phyloP scores from a whole-genome alignment of 2,797 vertebrate species.

The Cetoscarus ocellatus region DNA sequence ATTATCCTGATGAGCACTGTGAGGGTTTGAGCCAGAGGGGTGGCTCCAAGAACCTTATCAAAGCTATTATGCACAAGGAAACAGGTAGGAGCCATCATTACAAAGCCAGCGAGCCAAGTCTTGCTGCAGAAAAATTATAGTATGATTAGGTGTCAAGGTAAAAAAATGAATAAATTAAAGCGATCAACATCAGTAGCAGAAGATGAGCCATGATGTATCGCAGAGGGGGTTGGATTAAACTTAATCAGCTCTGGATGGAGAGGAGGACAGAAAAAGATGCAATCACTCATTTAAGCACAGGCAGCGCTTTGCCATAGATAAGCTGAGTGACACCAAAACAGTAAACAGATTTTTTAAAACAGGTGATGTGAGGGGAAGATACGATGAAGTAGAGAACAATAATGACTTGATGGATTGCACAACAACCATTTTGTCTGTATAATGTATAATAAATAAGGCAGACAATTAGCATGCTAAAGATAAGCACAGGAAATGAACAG shows the following conservation, averaged over 20 bases:
- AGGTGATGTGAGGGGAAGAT: conserved; percentile 10
- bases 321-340: conserved; percentile 34
- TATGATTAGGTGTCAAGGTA: conserved; percentile 46
- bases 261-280: conserved; percentile 18
- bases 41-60: conserved; percentile 56
- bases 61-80: conserved; percentile 64
- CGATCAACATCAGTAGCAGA: conserved; percentile 27
- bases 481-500: conserved; percentile 61
- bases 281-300: conserved; percentile 29
- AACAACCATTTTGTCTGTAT: conserved; percentile 40
- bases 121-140: conserved; percentile 50
- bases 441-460: conserved; percentile 73
- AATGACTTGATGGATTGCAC: conserved; percentile 38
- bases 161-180: not conserved
- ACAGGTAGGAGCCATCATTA: conserved; percentile 53
- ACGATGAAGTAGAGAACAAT: conserved; percentile 26
- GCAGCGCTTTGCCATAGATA: conserved; percentile 30
- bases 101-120: conserved; percentile 48
- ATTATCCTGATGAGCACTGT: conserved; percentile 71
- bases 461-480: conserved; percentile 66
- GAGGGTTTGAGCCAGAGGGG: conserved; percentile 51
- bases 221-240: conserved; percentile 38
- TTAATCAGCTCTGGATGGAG: conserved; percentile 51
- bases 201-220: conserved; percentile 34
- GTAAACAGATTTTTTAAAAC: conserved; percentile 42